Evolutionary conservation across 2,888 invertebrate species (phyloP).

Genomic region (Brachyptera putata): DNA sequence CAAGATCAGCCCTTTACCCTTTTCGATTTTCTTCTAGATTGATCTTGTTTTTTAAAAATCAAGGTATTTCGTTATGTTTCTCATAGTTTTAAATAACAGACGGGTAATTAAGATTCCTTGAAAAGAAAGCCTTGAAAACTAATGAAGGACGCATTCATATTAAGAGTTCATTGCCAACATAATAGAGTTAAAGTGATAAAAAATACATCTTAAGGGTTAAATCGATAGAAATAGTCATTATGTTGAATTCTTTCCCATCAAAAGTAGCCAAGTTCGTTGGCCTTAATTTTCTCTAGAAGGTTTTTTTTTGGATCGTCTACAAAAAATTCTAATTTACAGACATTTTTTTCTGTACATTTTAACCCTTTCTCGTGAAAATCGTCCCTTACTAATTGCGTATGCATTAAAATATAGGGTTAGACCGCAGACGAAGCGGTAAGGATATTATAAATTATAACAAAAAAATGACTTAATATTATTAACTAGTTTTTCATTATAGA

Average conservation of each 20-base stretch:
- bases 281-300: neutral
- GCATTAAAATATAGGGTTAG: neutral
- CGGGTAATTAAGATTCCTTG: slow-evolving; percentile 16
- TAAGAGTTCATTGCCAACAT: slow-evolving; percentile 12
- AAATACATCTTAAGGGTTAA: slow-evolving; percentile 2
- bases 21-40: neutral
- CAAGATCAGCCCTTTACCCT: neutral
- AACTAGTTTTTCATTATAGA: too few species aligned
- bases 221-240: neutral
- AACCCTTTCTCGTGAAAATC: neutral
- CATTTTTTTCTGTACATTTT: slow-evolving; percentile 2
- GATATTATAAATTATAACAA: too few species aligned
- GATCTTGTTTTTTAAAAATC: neutral
- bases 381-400: slow-evolving; percentile 1
- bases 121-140: slow-evolving; percentile 9
- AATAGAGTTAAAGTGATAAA: neutral
- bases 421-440: neutral
- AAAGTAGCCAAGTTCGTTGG: slow-evolving; percentile 9
- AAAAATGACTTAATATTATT: too few species aligned
- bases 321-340: slow-evolving; percentile 16
- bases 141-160: slow-evolving; percentile 13
- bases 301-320: slow-evolving; percentile 1
- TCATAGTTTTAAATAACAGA: neutral
- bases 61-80: neutral
- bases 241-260: neutral